Evolutionary conservation across 92 coral and sea anemone genomes (phyloP), one percentile per base, ranked within the genome.

Genomic region (Diadumene lineata): DNA sequence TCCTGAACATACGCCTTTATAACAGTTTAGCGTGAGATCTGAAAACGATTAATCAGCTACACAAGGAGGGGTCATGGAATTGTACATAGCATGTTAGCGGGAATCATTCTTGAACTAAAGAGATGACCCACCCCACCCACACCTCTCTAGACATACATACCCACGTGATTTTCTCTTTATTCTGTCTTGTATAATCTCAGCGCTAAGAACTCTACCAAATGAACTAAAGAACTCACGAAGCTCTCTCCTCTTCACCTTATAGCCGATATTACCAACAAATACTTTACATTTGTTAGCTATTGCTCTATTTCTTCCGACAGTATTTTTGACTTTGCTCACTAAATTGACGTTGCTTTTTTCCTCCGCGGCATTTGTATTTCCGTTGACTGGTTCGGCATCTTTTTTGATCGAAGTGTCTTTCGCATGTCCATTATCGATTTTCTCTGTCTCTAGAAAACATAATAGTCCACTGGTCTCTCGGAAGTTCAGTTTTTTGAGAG

Each of bases 241-340:
- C 65, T 94, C 88, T 23, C 79, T 67, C 11, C 89, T 62, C 34
- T 74, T 87, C 7, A 94, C 87, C 69, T 80, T 94, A 77, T 73
- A 94, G 29, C 98, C 87, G 29, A 94, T 78, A 75, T 94, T 94
- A 19, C 98, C 98, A 43, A 94, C 98, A 76, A 81, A 94, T n/a
- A 94, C 93, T 67, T 94, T 94, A 76, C 92, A 87, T 58, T 85
- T 88, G 48, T 82, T 80, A 17, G 85, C 83, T 55, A 83, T 85
- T 21, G 75, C 72, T 24, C 84, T 86, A 2, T 73, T 74, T 60
- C 74, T 84, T 29, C 80, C 76, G 24, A 87, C 79, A 26, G 81
- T 81, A 48, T 75, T 79, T 43, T 84, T 64, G 0, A 84, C 92
- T 65, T 87, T 80, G 43, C 83, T 68, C 11, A 80, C 60, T 30